Conservation (phyloP, 2,888 invertebrate species). For the Notodonta ziczac region DNA sequence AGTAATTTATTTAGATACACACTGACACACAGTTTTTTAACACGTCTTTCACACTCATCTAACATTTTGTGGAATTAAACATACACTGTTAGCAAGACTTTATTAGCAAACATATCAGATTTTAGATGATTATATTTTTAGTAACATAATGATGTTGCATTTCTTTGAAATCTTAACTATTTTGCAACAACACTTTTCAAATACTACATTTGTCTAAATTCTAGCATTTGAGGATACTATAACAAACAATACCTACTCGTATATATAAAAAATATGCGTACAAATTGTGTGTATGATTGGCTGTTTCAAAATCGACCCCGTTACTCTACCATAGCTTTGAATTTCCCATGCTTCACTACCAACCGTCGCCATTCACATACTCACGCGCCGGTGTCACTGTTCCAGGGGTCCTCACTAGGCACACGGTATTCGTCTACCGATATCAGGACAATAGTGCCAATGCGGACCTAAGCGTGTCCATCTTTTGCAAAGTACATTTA, state of each 20-base stretch:
- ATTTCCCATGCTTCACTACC: constrained; percentile 27
- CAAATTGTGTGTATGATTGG: too few relatives aligned
- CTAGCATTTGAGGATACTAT: too few relatives aligned
- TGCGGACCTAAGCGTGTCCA: constrained; percentile 71
- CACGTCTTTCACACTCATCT: constrained; percentile 15
- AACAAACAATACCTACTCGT: too few relatives aligned
- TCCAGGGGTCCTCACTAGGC: constrained; percentile 82
- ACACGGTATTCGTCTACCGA: constrained; percentile 81
- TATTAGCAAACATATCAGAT: too few relatives aligned
- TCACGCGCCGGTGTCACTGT: constrained; percentile 56
- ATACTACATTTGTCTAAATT: too few relatives aligned
- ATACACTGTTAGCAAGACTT: too few relatives aligned
- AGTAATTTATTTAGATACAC: constrained; percentile 3
- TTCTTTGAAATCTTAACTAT: too few relatives aligned
- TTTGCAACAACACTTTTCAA: too few relatives aligned
- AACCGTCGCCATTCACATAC: constrained; percentile 26
- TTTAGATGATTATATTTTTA: too few relatives aligned
- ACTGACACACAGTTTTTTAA: constrained; percentile 16
- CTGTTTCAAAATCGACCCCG: too few relatives aligned
- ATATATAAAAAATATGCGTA: too few relatives aligned
- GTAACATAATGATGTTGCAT: too few relatives aligned
- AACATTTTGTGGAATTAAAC: not conserved
- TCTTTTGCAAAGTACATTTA: constrained; percentile 84
- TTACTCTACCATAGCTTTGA: not conserved
- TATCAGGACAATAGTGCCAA: constrained; percentile 80